These are phyloP conservation scores for Acleris laterana DNA, from an alignment of 2,888 invertebrate species.

Conservation along the genomic window DNA sequence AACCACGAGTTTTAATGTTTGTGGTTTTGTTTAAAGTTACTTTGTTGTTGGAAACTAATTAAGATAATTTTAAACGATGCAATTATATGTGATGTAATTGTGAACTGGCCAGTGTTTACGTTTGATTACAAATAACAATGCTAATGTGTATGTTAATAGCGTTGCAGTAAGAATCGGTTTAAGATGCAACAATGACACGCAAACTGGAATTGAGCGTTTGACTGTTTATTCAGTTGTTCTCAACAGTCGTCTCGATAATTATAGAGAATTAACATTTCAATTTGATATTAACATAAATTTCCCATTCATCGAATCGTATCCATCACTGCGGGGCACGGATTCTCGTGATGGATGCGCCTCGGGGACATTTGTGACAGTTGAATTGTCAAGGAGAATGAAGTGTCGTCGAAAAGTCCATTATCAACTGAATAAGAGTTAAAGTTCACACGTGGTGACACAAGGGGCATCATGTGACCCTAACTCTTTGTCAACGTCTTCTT, in stretches of 20 bases:
- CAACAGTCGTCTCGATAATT: constrained; percentile 62
- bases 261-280: constrained; percentile 77
- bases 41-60: constrained; percentile 22
- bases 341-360: constrained; percentile 64
- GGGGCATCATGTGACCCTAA: constrained; percentile 48
- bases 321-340: constrained; percentile 62
- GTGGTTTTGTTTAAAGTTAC: constrained; percentile 26
- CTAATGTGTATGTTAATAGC: constrained; percentile 1
- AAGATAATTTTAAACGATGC: constrained; percentile 27
- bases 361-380: constrained; percentile 78
- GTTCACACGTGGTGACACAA: constrained; percentile 77
- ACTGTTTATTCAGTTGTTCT: constrained; percentile 65
- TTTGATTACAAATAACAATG: neutral
- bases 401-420: constrained; percentile 55
- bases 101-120: constrained; percentile 13
- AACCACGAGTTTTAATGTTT: constrained; percentile 9
- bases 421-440: constrained; percentile 58
- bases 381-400: constrained; percentile 69
- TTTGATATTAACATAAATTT: constrained; percentile 74
- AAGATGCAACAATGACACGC: constrained; percentile 46
- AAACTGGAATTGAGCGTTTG: constrained; percentile 60
- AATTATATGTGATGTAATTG: constrained; percentile 20
- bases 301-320: constrained; percentile 71
- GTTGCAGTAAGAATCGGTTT: constrained; percentile 1
- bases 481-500: neutral